Evolutionary conservation across 2,113 vertebrate species (phyloP).

Genomic region (Chamaea fasciata): DNA sequence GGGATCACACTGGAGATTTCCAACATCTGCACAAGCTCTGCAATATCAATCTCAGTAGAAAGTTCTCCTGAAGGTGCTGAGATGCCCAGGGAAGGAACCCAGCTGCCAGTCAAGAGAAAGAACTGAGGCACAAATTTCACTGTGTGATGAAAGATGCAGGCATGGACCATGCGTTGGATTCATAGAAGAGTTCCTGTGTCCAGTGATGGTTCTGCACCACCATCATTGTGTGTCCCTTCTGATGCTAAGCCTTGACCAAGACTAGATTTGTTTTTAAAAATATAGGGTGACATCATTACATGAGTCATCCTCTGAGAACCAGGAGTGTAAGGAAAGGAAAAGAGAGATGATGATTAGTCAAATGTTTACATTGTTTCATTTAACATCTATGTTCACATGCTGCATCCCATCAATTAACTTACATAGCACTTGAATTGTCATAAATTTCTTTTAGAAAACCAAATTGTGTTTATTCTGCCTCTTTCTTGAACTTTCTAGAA

Average conservation of each 20-base stretch:
- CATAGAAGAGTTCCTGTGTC: background rate
- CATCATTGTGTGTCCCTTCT: accelerated
- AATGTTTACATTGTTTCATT: background rate
- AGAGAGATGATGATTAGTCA: background rate
- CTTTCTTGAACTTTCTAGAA: background rate
- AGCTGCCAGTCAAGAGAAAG: background rate
- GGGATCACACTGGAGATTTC: background rate
- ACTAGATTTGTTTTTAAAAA: background rate
- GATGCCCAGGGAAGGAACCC: background rate
- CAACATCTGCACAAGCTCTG: background rate
- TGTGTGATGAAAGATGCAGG: background rate
- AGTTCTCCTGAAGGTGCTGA: background rate
- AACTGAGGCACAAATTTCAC: background rate
- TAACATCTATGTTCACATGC: background rate
- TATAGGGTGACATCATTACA: background rate
- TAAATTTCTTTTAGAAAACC: background rate
- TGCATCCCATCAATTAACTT: background rate
- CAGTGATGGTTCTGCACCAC: accelerated
- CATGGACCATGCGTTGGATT: background rate
- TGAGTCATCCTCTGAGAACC: background rate
- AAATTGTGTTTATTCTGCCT: background rate
- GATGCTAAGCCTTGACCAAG: background rate
- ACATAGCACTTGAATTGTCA: background rate
- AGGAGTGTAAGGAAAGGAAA: background rate
- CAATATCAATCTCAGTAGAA: background rate